phyloP scores from a whole-genome alignment of 2,797 vertebrate species.

The Cottoperca gobio region DNA sequence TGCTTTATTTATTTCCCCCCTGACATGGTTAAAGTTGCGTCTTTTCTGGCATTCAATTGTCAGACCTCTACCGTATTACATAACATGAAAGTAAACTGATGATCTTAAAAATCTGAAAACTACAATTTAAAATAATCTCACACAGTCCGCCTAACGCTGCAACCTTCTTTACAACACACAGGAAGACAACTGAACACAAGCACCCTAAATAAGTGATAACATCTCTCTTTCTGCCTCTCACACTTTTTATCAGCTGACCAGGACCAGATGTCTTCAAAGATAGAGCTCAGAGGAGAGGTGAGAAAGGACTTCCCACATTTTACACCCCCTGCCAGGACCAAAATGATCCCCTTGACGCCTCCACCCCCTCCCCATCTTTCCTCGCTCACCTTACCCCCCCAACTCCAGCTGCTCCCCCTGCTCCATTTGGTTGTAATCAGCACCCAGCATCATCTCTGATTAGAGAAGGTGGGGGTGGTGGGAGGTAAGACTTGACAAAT shows the following conservation, averaged over 20 bases:
- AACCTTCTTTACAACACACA: background rate
- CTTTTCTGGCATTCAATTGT: background rate
- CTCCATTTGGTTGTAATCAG: slow-evolving; percentile 72
- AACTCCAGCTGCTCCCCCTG: slow-evolving; percentile 42
- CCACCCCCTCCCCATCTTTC: slow-evolving; percentile 12
- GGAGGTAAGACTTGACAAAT: slow-evolving; percentile 61
- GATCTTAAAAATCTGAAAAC: background rate
- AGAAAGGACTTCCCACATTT: slow-evolving; percentile 58
- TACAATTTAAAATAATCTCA: background rate
- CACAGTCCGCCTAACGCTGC: background rate
- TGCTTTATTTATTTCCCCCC: background rate
- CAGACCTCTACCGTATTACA: background rate
- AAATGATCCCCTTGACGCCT: slow-evolving; percentile 52
- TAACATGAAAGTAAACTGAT: background rate
- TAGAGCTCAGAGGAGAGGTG: slow-evolving; percentile 40
- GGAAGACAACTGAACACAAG: background rate
- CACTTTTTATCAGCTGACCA: slow-evolving; percentile 65
- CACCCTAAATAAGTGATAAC: slow-evolving; percentile 40
- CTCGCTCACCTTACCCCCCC: background rate
- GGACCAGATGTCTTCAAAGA: slow-evolving; percentile 74
- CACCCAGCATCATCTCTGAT: slow-evolving; percentile 55
- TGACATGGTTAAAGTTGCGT: background rate
- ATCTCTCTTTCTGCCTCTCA: slow-evolving; percentile 19
- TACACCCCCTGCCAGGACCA: slow-evolving; percentile 59
- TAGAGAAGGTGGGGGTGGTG: slow-evolving; percentile 16